Conservation (phyloP, 2,113 vertebrate genomes). For the Zapornia atra region DNA sequence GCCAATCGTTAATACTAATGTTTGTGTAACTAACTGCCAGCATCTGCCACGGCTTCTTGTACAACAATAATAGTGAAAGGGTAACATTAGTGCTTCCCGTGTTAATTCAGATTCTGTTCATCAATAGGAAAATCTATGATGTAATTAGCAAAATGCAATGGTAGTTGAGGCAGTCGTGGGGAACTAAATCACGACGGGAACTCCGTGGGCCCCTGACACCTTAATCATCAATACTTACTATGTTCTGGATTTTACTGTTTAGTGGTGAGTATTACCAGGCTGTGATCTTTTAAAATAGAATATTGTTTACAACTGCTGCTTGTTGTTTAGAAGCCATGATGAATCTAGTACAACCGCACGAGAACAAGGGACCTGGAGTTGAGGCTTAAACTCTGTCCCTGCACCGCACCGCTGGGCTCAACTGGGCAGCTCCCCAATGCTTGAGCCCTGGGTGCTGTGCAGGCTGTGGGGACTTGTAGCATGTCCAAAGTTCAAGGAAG, state of each 20-base stretch:
- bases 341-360: neutral
- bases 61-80: conserved; percentile 86
- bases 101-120: conserved; percentile 91
- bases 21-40: conserved; percentile 97
- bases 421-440: neutral
- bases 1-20: conserved; percentile 98
- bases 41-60: conserved; percentile 84
- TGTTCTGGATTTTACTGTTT: conserved; percentile 74
- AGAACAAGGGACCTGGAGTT: neutral
- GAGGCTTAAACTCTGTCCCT: neutral
- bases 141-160: conserved; percentile 86
- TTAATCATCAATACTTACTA: conserved; percentile 81
- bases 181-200: conserved; percentile 82
- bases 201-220: conserved; percentile 70
- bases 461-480: neutral
- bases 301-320: conserved; percentile 46
- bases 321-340: conserved; percentile 31
- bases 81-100: conserved; percentile 83
- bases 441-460: neutral
- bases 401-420: neutral
- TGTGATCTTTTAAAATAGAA: conserved; percentile 61
- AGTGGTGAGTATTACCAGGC: conserved; percentile 78
- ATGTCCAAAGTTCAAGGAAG: neutral
- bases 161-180: conserved; percentile 69
- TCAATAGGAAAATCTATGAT: conserved; percentile 91